Conservation (phyloP, 2,113 vertebrate genomes). For the Hystrix cristata region DNA sequence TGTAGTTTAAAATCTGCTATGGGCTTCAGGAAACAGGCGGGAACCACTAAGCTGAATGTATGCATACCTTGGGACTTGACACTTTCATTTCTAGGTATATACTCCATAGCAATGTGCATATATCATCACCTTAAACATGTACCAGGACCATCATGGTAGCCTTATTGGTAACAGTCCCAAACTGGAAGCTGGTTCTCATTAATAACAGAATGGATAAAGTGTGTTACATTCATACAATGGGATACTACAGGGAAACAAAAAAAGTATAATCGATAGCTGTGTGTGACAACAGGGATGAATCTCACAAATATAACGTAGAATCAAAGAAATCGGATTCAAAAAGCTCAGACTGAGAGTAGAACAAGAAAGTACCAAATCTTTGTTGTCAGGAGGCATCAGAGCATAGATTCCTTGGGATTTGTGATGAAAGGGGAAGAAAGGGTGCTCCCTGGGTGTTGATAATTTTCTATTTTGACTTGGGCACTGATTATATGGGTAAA, state of each 20-base stretch:
- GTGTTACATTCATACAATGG: neutral
- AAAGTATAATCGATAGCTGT: neutral
- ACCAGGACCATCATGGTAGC: neutral
- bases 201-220: neutral
- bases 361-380: neutral
- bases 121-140: neutral
- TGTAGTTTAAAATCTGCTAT: neutral
- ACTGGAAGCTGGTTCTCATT: neutral
- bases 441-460: accelerated
- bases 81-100: neutral
- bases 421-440: neutral
- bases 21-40: neutral
- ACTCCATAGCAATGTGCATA: neutral
- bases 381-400: neutral
- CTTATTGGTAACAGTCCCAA: neutral
- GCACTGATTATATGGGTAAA: neutral
- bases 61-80: neutral
- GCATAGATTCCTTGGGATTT: no score
- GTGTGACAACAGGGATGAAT: neutral
- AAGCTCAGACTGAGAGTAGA: neutral
- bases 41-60: neutral
- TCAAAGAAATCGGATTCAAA: neutral
- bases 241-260: neutral
- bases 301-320: neutral
- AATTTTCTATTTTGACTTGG: neutral